Evolutionary conservation across 2,888 invertebrate species (phyloP).

Genomic region (Polylopha cassiicola): DNA sequence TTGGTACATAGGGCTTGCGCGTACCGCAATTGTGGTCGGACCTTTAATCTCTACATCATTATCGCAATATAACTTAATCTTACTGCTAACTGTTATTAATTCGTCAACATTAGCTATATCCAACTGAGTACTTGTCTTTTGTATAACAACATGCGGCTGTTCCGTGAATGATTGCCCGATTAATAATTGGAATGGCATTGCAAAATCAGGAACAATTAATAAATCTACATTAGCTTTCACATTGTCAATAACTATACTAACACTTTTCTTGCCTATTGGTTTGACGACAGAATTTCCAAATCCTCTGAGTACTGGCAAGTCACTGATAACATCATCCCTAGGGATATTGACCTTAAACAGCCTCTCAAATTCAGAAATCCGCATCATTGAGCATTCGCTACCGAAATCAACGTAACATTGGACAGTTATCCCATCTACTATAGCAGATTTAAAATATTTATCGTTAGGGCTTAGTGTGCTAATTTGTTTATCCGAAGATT

Average conservation of each 20-base stretch:
- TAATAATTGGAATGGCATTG: constrained; percentile 6
- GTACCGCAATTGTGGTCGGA: neutral
- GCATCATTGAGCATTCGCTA: constrained; percentile 22
- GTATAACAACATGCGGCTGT: constrained; percentile 5
- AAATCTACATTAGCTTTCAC: constrained; percentile 11
- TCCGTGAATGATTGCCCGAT: constrained; percentile 13
- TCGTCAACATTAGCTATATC: too few species aligned
- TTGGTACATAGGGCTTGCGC: too few species aligned
- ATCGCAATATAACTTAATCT: neutral
- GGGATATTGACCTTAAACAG: neutral
- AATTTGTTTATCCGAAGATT: too few species aligned
- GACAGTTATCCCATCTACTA: constrained; percentile 7
- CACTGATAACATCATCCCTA: neutral
- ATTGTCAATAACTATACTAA: constrained; percentile 12
- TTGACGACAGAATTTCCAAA: constrained; percentile 13
- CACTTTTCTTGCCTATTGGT: constrained; percentile 5
- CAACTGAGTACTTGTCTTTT: too few species aligned
- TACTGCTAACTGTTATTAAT: neutral
- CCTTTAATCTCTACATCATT: neutral
- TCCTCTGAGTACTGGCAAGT: constrained; percentile 13
- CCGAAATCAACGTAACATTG: constrained; percentile 22
- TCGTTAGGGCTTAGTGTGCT: too few species aligned
- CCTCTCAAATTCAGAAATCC: neutral
- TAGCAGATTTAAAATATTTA: constrained; percentile 13
- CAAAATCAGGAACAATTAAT: constrained; percentile 9